These are phyloP conservation scores for Gortyna flavago DNA, from an alignment of 2,888 invertebrate species.

Conservation along the genomic window DNA sequence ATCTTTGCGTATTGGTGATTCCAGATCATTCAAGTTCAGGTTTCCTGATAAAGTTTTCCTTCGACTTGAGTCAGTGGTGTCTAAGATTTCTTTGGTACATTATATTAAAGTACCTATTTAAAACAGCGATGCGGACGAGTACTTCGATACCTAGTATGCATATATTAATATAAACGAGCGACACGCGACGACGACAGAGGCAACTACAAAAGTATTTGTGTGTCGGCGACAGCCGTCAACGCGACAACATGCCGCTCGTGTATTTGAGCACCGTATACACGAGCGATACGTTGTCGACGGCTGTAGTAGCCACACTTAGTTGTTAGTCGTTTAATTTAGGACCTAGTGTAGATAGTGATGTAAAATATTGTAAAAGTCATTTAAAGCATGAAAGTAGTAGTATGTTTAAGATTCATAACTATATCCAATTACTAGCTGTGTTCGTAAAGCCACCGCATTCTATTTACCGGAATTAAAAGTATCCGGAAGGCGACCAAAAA, in stretches of 20 bases:
- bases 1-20: neutral
- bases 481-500: neutral
- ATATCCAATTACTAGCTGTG: neutral
- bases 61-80: neutral
- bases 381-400: neutral
- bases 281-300: too few species aligned
- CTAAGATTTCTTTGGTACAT: neutral
- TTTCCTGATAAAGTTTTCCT: neutral
- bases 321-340: too few species aligned
- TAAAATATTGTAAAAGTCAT: too few species aligned
- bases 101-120: neutral
- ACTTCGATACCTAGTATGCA: too few species aligned
- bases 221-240: neutral
- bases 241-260: neutral
- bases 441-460: neutral
- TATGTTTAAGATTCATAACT: neutral
- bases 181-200: neutral
- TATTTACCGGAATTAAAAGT: neutral
- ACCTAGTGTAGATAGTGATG: too few species aligned
- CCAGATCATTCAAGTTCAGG: neutral
- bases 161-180: too few species aligned
- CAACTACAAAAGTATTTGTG: neutral
- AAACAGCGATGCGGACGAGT: too few species aligned
- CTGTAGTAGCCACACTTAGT: too few species aligned
- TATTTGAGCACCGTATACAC: neutral